Percentiles rank a stretch among this genome's conserved stretches.
Evolutionary conservation across 2,797 vertebrate genomes (phyloP).

Genomic region (Muscicapa comitata): DNA sequence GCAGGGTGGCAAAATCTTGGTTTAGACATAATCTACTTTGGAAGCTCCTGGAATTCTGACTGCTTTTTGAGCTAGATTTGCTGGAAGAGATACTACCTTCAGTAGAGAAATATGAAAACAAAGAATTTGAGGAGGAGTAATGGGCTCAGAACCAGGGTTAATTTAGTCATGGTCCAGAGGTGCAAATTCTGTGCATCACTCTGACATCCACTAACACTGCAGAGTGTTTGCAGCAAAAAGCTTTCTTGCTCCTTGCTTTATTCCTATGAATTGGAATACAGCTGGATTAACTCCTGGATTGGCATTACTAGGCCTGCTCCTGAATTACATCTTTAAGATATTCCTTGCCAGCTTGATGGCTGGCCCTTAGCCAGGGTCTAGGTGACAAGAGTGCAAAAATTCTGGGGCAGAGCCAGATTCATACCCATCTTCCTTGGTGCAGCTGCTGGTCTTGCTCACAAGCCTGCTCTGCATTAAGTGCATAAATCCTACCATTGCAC

Average conservation of each 20-base stretch:
- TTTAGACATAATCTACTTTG: not conserved
- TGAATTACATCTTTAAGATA: not conserved
- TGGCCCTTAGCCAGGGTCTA: not conserved
- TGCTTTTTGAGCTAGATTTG: not conserved
- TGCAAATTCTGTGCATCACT: not conserved
- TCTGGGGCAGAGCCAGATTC: not conserved
- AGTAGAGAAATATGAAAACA: not conserved
- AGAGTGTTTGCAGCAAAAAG: not conserved
- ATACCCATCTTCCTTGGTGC: rapidly evolving
- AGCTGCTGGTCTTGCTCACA: not conserved
- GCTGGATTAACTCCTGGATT: not conserved
- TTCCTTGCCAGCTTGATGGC: not conserved
- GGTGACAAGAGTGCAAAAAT: not conserved
- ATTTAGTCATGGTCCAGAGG: not conserved
- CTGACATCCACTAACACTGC: not conserved
- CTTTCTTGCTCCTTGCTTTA: not conserved
- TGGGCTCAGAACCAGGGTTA: not conserved
- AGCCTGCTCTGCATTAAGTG: not conserved
- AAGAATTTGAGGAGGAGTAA: not conserved
- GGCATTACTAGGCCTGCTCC: not conserved
- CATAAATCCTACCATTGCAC: not conserved
- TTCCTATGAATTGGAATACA: not conserved
- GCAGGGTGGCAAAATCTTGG: not conserved
- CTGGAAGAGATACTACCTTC: not conserved
- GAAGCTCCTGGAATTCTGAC: not conserved